These are phyloP conservation scores for Aphidius gifuensis DNA, from an alignment of 1,140 invertebrate genomes.

Conservation along the genomic window DNA sequence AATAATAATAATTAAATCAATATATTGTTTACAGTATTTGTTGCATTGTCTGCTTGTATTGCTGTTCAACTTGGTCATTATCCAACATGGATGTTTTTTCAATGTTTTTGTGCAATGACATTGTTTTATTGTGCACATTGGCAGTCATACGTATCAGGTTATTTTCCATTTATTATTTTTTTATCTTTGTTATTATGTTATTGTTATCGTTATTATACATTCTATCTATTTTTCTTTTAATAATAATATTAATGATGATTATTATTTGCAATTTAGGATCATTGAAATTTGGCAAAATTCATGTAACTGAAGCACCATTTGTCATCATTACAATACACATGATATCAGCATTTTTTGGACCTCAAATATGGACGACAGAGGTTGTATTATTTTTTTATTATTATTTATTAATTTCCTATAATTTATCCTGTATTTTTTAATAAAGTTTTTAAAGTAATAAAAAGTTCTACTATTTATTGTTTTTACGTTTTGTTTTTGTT, in stretches of 20 bases:
- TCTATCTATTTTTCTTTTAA: too few species aligned
- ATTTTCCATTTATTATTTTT: constrained; percentile 20
- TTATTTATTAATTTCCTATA: constrained; percentile 34
- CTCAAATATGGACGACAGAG: constrained; percentile 78
- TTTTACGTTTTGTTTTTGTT: too few species aligned
- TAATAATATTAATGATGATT: background rate
- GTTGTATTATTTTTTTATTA: constrained; percentile 58
- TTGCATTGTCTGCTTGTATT: constrained; percentile 88
- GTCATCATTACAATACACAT: constrained; percentile 88
- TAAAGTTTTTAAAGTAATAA: too few species aligned
- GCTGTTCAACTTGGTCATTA: constrained; percentile 87
- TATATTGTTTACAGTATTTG: constrained; percentile 70
- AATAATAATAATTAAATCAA: background rate
- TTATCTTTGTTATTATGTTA: background rate
- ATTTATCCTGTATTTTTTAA: constrained; percentile 20
- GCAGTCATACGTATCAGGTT: constrained; percentile 97
- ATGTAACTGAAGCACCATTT: constrained; percentile 98
- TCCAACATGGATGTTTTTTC: constrained; percentile 91
- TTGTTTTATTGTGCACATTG: constrained; percentile 99
- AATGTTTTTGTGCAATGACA: constrained; percentile 89
- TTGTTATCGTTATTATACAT: background rate
- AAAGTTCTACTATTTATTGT: too few species aligned
- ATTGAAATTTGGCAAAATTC: constrained; percentile 89
- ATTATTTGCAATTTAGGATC: constrained; percentile 59
- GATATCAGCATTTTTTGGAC: constrained; percentile 82